Evolutionary conservation across 1,140 invertebrate species (phyloP).

Genomic region (Teleogryllus occipitalis): DNA sequence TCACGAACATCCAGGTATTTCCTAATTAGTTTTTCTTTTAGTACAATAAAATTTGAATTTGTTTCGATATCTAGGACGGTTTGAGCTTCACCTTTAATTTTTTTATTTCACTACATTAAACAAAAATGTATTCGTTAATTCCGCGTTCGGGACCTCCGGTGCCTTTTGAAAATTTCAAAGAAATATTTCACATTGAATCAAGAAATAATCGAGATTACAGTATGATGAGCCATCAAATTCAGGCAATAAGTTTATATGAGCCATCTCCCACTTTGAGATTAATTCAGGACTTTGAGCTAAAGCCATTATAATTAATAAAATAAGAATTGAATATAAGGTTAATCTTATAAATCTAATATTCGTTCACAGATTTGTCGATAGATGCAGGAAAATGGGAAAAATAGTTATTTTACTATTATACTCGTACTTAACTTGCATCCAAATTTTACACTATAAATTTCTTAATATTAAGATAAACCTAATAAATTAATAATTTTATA

Average conservation of each 20-base stretch:
- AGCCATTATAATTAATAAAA: background rate
- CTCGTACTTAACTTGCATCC: no score
- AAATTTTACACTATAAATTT: no score
- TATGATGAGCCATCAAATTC: conserved; percentile 76
- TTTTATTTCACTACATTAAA: background rate
- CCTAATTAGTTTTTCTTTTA: conserved; percentile 8
- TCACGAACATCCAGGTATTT: background rate
- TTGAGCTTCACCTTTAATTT: background rate
- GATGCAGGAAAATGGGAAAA: no score
- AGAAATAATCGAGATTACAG: conserved; percentile 41
- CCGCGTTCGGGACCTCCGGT: background rate
- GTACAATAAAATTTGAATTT: background rate
- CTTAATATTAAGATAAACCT: no score
- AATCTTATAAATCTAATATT: no score
- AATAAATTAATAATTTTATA: no score
- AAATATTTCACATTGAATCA: background rate
- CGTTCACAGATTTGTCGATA: no score
- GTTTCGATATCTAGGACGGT: background rate
- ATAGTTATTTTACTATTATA: no score
- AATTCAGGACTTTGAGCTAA: background rate
- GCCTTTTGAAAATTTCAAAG: background rate
- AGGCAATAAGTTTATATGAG: conserved; percentile 33
- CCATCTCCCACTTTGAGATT: background rate
- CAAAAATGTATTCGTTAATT: background rate
- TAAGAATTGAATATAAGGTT: background rate